Base-by-base conservation (phyloP, 2,888 invertebrate genomes). In the Xanthia togata region DNA sequence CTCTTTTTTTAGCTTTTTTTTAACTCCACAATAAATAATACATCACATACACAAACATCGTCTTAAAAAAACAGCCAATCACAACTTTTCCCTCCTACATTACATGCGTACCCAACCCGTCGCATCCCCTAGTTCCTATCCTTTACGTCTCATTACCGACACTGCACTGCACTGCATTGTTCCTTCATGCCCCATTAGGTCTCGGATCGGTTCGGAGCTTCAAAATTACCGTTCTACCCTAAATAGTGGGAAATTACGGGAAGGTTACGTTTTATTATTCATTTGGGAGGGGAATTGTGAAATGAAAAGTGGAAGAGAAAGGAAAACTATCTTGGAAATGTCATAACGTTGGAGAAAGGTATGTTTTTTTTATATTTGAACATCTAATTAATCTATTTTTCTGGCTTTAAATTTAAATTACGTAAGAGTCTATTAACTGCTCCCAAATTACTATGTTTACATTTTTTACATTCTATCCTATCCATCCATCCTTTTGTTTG, bases 111-210 rank as follows among this genome's bases (percentile, higher is more conserved):
- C 6, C 20, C 31, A 12, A 0, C 5, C n/a, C n/a, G 62, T 35
- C 74, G 17, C 67, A 78, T 88, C 87, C 78, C 17, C 55, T 14
- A 53, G 55, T 73, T 81, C 8, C 68, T 1, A 57, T 31, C 79
- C 38, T 84, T 88, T 70, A 82, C 87, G 89, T 75, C 76, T 87
- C 87, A 88, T 87, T 88, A 87, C 87, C 80, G 44, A 20, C 78
- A 76, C 63, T 88, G 87, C 87, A 88, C 26, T 76, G 73, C 70
- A 81, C 87, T 87, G 88, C 88, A 87, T 87, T 88, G 83, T 87
- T 77, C 59, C 78, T 70, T 44, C 73, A 72, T 75, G 87, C 81
- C 69, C 77, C 87, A 88, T 87, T 88, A 88, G 79, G 55, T 73
- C 50, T 31, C 38, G 62, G 77, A 78, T 80, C 69, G 85, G 59